Percentiles rank a stretch among this genome's conserved stretches.
phyloP scores from a whole-genome alignment of 2,888 invertebrate genomes.

The Eumacrocentrus americanus region DNA sequence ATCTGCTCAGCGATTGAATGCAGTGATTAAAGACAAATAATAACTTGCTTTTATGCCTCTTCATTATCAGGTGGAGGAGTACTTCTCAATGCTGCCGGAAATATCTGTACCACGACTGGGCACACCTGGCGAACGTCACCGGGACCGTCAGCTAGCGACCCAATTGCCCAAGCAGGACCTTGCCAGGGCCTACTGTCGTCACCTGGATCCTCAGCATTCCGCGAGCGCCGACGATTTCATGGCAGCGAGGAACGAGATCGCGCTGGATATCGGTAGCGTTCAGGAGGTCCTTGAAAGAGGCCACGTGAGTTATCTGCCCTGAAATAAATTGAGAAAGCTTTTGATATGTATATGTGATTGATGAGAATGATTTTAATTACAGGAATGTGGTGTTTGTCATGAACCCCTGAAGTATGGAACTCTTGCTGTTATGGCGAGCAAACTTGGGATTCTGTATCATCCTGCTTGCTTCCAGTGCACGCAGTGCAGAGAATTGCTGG shows the following conservation, averaged over 20 bases:
- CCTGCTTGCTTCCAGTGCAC: conserved; percentile 91
- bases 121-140: conserved; percentile 79
- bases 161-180: conserved; percentile 96
- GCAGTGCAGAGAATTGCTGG: conserved; percentile 88
- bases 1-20: conserved; percentile 13
- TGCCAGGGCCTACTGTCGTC: conserved; percentile 85
- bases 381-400: conserved; percentile 85
- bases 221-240: conserved; percentile 93
- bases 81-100: conserved; percentile 85
- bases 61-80: conserved; percentile 80
- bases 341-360: background rate
- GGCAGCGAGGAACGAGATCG: conserved; percentile 91
- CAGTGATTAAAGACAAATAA: conserved; percentile 9
- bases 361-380: conserved; percentile 53
- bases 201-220: conserved; percentile 78
- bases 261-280: conserved; percentile 85
- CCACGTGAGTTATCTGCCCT: conserved; percentile 43
- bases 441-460: conserved; percentile 85
- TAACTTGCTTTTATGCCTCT: background rate
- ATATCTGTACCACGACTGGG: conserved; percentile 72
- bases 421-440: conserved; percentile 83
- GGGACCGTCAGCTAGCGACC: conserved; percentile 81
- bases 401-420: conserved; percentile 80
- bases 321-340: background rate
- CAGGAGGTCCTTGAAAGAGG: conserved; percentile 54